Conservation (phyloP, 1,140 invertebrate species). For the Plectrocnemia conspersa region DNA sequence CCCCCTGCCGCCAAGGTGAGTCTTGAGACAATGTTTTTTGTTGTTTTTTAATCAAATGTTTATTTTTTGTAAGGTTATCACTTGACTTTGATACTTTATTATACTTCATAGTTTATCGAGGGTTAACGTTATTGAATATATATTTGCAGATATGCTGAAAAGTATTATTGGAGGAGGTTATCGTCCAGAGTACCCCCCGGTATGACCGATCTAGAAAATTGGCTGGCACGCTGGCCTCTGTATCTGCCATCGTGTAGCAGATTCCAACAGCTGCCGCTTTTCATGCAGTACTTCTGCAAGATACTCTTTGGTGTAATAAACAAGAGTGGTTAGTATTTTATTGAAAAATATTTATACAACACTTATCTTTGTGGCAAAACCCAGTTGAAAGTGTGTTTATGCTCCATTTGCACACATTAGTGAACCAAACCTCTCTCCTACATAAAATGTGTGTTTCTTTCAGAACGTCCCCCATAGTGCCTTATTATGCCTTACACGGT, state of each 20-base stretch:
- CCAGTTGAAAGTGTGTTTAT: too few species aligned
- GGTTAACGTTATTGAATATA: slow-evolving; percentile 3
- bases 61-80: slow-evolving; percentile 5
- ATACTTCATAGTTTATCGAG: too few species aligned
- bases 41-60: too few species aligned
- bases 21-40: too few species aligned
- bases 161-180: slow-evolving; percentile 46
- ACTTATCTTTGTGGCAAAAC: too few species aligned
- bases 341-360: background rate
- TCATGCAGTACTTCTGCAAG: slow-evolving; percentile 67
- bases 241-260: slow-evolving; percentile 52
- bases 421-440: too few species aligned
- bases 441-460: too few species aligned
- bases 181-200: slow-evolving; percentile 43
- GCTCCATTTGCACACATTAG: too few species aligned
- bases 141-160: slow-evolving; percentile 42
- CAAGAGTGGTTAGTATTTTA: slow-evolving; percentile 52
- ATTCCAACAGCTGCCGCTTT: slow-evolving; percentile 60
- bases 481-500: too few species aligned
- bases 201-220: slow-evolving; percentile 52
- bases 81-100: background rate
- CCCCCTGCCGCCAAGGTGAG: slow-evolving; percentile 49
- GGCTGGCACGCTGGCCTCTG: slow-evolving; percentile 62
- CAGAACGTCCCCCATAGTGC: too few species aligned
- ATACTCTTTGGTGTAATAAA: slow-evolving; percentile 70